phyloP scores from a whole-genome alignment of 2,113 vertebrate species.

The Rhombomys opimus region DNA sequence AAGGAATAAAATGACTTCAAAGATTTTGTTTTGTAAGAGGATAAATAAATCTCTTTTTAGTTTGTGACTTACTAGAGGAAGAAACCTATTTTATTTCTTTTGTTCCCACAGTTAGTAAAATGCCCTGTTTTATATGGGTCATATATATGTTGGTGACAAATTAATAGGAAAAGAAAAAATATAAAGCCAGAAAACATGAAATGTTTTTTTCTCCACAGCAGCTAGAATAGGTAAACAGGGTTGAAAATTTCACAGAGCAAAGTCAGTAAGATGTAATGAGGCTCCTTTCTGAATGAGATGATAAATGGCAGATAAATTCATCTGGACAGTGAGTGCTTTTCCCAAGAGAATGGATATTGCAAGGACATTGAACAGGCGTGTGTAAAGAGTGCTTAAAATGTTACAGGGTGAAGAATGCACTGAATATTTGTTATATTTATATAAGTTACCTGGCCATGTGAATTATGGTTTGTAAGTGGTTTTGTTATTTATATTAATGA shows the following conservation, averaged over 20 bases:
- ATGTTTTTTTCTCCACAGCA: conserved; percentile 30
- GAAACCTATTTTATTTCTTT: not conserved
- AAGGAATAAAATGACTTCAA: conserved; percentile 28
- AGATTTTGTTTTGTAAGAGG: not conserved
- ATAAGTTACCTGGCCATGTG: not conserved
- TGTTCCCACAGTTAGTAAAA: not conserved
- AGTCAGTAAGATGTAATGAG: conserved; percentile 60
- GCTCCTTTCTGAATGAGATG: conserved; percentile 63
- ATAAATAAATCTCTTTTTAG: not conserved
- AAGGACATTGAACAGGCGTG: not conserved
- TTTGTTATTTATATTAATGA: not conserved
- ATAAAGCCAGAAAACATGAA: not conserved
- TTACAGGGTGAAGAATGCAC: not conserved
- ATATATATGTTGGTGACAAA: not conserved
- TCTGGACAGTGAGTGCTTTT: conserved; percentile 3
- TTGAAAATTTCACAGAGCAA: conserved; percentile 51
- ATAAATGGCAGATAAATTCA: conserved; percentile 49
- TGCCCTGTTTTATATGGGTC: not conserved
- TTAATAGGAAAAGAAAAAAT: not conserved
- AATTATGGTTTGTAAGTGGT: not conserved
- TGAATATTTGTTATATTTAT: not conserved
- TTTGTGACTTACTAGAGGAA: not conserved
- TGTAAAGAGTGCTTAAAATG: conserved; percentile 29
- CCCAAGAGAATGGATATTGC: not conserved
- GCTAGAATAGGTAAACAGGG: conserved; percentile 35